Conservation (phyloP, 2,113 vertebrate species). For the Oostethus manadensis region DNA sequence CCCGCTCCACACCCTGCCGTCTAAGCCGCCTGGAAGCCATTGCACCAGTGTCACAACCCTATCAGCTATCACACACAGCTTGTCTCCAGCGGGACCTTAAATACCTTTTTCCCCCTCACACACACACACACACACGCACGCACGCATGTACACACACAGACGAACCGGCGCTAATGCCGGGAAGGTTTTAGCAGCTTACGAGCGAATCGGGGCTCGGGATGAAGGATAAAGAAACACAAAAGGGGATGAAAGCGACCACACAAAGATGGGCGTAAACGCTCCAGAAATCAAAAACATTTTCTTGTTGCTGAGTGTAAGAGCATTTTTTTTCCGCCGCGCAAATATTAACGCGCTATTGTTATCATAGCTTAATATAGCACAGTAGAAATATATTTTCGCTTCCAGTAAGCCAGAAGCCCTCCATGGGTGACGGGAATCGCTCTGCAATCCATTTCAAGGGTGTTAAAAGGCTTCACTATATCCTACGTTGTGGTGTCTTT, state of each 20-base stretch:
- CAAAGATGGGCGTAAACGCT: background rate
- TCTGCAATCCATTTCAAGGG: background rate
- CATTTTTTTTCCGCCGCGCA: constrained; percentile 20
- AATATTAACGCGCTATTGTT: constrained; percentile 31
- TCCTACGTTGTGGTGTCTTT: background rate
- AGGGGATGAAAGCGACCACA: background rate
- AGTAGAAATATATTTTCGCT: constrained; percentile 32
- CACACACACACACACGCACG: constrained; percentile 8
- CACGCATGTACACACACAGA: constrained; percentile 9
- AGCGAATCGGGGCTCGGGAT: constrained; percentile 35
- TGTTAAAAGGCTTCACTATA: background rate
- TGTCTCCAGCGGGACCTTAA: constrained; percentile 53
- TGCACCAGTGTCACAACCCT: constrained; percentile 48
- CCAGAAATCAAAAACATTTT: constrained; percentile 14
- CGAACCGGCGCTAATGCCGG: constrained; percentile 21
- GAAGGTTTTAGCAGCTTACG: constrained; percentile 31
- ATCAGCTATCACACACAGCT: constrained; percentile 54
- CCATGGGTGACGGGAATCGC: constrained; percentile 24
- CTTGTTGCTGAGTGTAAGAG: constrained; percentile 3
- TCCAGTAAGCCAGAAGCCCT: constrained; percentile 28
- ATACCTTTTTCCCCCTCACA: constrained; percentile 17
- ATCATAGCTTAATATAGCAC: constrained; percentile 27
- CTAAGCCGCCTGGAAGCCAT: constrained; percentile 55
- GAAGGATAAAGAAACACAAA: constrained; percentile 35
- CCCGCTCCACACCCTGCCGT: background rate